Percentiles rank a stretch among this genome's conserved stretches.
Conservation (phyloP, 1,140 invertebrate genomes). For the Coboldia fuscipes region DNA sequence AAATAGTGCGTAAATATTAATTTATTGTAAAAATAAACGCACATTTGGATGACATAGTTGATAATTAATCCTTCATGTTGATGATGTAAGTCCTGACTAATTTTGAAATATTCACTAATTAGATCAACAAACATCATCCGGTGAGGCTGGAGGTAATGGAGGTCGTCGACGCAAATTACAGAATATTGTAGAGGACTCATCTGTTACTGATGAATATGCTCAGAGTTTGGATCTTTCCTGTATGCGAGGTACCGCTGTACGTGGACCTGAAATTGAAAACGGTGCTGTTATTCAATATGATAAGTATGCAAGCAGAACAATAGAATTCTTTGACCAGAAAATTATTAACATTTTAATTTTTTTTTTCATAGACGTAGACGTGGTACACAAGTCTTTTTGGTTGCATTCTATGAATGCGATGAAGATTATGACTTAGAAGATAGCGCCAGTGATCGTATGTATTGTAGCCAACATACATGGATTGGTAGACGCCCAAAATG, state of each 20-base stretch:
- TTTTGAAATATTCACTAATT: too few relatives aligned
- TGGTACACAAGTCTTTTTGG: slow-evolving; percentile 26
- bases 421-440: slow-evolving; percentile 26
- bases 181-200: slow-evolving; percentile 11
- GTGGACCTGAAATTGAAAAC: slow-evolving; percentile 14
- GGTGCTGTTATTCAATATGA: slow-evolving; percentile 13
- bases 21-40: too few relatives aligned
- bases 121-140: slow-evolving; percentile 1
- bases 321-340: not conserved
- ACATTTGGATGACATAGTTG: too few relatives aligned
- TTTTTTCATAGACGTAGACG: slow-evolving; percentile 8
- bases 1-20: too few relatives aligned
- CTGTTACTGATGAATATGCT: slow-evolving; percentile 7
- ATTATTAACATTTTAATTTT: not conserved
- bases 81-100: too few relatives aligned
- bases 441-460: slow-evolving; percentile 25
- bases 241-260: slow-evolving; percentile 9
- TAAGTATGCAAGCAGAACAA: slow-evolving; percentile 1
- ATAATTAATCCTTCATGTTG: too few relatives aligned
- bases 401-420: slow-evolving; percentile 29
- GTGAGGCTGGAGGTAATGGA: not conserved
- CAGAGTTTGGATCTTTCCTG: slow-evolving; percentile 14
- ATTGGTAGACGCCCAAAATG: slow-evolving; percentile 29
- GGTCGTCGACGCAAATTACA: slow-evolving; percentile 6
- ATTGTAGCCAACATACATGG: slow-evolving; percentile 29